Conservation (phyloP, 1,140 invertebrate genomes). For the Metaphire vulgaris region DNA sequence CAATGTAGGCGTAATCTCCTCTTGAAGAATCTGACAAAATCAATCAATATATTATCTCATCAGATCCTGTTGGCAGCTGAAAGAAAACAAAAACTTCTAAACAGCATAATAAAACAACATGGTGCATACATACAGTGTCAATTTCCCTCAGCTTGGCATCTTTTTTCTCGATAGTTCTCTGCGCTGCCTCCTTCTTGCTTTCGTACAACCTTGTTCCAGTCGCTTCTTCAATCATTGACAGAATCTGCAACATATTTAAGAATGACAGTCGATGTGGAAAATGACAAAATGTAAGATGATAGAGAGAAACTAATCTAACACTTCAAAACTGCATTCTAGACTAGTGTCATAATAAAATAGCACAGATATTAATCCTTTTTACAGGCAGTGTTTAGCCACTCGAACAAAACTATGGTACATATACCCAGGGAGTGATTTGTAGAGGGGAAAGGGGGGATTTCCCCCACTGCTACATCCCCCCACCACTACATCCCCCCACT, state of each 20-base stretch:
- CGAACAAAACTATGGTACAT: no score
- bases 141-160: conserved; percentile 83
- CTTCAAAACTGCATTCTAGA: no score
- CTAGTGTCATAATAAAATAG: no score
- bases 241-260: conserved; percentile 60
- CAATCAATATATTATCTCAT: conserved; percentile 8
- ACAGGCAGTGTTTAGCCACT: no score
- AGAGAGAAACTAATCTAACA: not conserved
- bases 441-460: no score
- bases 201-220: conserved; percentile 98
- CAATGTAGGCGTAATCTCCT: conserved; percentile 81
- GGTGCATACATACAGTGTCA: conserved; percentile 61
- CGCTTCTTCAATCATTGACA: conserved; percentile 98
- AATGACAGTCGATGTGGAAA: conserved; percentile 19
- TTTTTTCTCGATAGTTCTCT: conserved; percentile 88
- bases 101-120: not conserved
- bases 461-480: no score
- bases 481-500: no score
- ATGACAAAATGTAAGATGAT: not conserved
- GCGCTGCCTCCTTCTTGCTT: conserved; percentile 77
- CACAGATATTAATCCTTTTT: no score
- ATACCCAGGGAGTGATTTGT: no score
- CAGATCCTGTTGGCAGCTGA: no score
- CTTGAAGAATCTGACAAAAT: conserved; percentile 65
- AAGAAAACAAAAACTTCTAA: not conserved